Evolutionary conservation across 2,888 invertebrate species (phyloP).

Genomic region (Eilema griseolum): DNA sequence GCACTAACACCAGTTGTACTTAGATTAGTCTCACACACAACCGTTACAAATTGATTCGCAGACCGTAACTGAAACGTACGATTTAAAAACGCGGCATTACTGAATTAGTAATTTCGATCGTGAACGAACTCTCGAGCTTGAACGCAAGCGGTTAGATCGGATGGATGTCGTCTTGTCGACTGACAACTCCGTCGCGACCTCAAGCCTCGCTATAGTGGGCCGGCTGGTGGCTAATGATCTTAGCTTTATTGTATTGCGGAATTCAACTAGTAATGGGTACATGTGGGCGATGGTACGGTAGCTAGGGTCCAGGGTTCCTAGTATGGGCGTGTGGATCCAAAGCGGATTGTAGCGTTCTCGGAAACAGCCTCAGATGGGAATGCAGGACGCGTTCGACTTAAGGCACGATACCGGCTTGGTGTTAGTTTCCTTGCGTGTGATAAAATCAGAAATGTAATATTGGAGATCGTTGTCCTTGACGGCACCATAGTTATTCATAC

Average conservation of each 20-base stretch:
- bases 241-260: slow-evolving; percentile 76
- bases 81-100: slow-evolving; percentile 56
- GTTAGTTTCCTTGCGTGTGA: slow-evolving; percentile 56
- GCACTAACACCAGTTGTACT: slow-evolving; percentile 67
- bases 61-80: slow-evolving; percentile 52
- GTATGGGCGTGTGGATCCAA: slow-evolving; percentile 49
- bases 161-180: slow-evolving; percentile 79
- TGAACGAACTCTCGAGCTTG: slow-evolving; percentile 62
- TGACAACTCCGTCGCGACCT: slow-evolving; percentile 68
- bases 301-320: slow-evolving; percentile 59
- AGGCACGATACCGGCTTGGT: slow-evolving; percentile 64
- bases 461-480: slow-evolving; percentile 26
- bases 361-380: slow-evolving; percentile 77
- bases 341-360: slow-evolving; percentile 75
- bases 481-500: slow-evolving; percentile 16
- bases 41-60: slow-evolving; percentile 69
- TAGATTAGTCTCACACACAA: slow-evolving; percentile 72
- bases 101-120: slow-evolving; percentile 54
- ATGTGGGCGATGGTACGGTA: slow-evolving; percentile 73
- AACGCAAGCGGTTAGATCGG: slow-evolving; percentile 71
- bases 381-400: slow-evolving; percentile 70
- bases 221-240: slow-evolving; percentile 74
- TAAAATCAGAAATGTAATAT: slow-evolving; percentile 40
- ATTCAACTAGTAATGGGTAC: slow-evolving; percentile 73
- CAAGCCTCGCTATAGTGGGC: slow-evolving; percentile 66